These are phyloP conservation scores for Ligdia adustata DNA, from an alignment of 2,888 invertebrate genomes.

Conservation along the genomic window DNA sequence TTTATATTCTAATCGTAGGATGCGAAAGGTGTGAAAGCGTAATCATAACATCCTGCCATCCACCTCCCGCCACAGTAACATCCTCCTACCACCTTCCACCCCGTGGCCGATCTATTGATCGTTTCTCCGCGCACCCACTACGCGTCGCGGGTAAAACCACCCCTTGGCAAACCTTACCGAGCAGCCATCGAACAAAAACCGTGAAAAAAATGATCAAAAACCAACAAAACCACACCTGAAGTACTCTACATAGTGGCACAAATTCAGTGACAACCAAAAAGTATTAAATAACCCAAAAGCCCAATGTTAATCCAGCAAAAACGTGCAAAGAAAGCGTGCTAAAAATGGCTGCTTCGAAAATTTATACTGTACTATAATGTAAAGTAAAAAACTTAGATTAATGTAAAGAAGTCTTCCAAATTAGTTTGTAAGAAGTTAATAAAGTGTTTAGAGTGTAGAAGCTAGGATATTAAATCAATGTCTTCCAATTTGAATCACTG, in stretches of 20 bases:
- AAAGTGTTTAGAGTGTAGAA: conserved; percentile 25
- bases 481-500: conserved; percentile 47
- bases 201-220: conserved; percentile 62
- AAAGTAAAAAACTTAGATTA: conserved; percentile 50
- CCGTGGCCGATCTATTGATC: conserved; percentile 64
- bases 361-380: conserved; percentile 55
- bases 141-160: conserved; percentile 54
- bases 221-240: conserved; percentile 43
- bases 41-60: conserved; percentile 6
- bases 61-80: conserved; percentile 32
- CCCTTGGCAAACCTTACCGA: conserved; percentile 49
- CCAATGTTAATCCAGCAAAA: conserved; percentile 33
- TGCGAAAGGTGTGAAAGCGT: conserved; percentile 1
- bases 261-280: conserved; percentile 31
- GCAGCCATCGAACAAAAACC: conserved; percentile 59
- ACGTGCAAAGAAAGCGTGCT: conserved; percentile 29
- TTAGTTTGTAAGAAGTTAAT: conserved; percentile 43
- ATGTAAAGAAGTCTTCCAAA: conserved; percentile 80
- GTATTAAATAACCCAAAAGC: conserved; percentile 31
- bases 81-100: conserved; percentile 37
- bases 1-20: neutral
- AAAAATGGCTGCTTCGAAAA: conserved; percentile 64
- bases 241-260: conserved; percentile 26
- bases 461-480: conserved; percentile 39
- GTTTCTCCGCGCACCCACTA: conserved; percentile 60